Evolutionary conservation across 2,888 invertebrate genomes (phyloP).

Genomic region (Andrena chrysosceles): DNA sequence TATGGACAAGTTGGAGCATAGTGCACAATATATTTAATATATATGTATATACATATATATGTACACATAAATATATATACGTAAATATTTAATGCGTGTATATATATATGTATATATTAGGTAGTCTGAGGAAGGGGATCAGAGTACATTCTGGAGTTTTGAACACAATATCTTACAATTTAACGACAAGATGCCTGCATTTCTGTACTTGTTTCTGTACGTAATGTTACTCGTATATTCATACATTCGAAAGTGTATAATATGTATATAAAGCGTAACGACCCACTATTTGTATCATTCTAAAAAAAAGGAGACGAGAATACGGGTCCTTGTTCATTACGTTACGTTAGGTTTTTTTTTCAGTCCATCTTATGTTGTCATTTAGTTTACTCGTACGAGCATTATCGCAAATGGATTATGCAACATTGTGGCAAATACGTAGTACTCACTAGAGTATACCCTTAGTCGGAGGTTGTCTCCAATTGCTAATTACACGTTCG

Average conservation of each 20-base stretch:
- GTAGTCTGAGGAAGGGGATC: conserved; percentile 77
- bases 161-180: conserved; percentile 84
- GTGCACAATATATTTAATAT: conserved; percentile 83
- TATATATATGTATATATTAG: conserved; percentile 2
- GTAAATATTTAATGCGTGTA: background rate
- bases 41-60: background rate
- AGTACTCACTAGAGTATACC: conserved; percentile 69
- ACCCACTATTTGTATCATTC: conserved; percentile 78
- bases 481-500: conserved; percentile 72
- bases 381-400: conserved; percentile 67
- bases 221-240: conserved; percentile 79
- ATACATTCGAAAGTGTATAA: conserved; percentile 80
- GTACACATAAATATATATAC: background rate
- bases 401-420: conserved; percentile 74
- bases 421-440: conserved; percentile 75
- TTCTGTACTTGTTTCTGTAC: conserved; percentile 82
- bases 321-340: conserved; percentile 74
- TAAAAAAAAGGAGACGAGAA: conserved; percentile 78
- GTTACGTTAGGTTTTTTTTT: conserved; percentile 72
- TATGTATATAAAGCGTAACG: conserved; percentile 80
- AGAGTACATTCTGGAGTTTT: conserved; percentile 83
- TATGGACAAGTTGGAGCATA: conserved; percentile 84
- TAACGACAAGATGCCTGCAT: conserved; percentile 83
- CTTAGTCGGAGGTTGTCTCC: conserved; percentile 74
- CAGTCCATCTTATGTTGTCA: conserved; percentile 77